phyloP scores from a whole-genome alignment of 1,140 invertebrate species.

The Drosophila nigrodunni region DNA sequence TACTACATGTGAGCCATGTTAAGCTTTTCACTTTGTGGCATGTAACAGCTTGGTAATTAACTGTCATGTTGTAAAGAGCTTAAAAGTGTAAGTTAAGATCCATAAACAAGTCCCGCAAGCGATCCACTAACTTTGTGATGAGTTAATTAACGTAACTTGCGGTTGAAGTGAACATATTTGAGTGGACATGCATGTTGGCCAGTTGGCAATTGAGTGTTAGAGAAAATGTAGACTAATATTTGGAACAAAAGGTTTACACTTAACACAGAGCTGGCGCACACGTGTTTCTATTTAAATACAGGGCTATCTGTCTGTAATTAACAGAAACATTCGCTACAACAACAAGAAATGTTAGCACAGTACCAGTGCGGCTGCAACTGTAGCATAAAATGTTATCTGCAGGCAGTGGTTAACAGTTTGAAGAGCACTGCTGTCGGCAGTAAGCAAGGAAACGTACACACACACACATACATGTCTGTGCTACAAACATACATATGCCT shows the following conservation, averaged over 20 bases:
- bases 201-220: neutral
- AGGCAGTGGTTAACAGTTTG: constrained; percentile 27
- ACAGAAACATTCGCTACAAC: neutral
- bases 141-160: neutral
- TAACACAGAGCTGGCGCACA: neutral
- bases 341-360: constrained; percentile 5
- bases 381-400: constrained; percentile 6
- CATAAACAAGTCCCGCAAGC: constrained; percentile 9
- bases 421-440: constrained; percentile 10
- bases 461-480: neutral
- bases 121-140: constrained; percentile 1
- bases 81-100: constrained; percentile 8
- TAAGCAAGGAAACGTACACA: neutral
- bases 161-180: constrained; percentile 4
- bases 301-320: neutral
- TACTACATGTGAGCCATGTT: too few relatives aligned
- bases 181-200: constrained; percentile 11
- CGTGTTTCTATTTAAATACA: neutral
- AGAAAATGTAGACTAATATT: neutral
- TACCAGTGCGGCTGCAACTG: constrained; percentile 4
- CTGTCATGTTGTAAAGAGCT: constrained; percentile 16
- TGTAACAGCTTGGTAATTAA: constrained; percentile 5
- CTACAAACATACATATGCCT: constrained; percentile 1
- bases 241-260: neutral
- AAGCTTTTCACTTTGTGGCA: neutral